Conservation (phyloP, 2,113 vertebrate species). For the Notarius quadriscutis region DNA sequence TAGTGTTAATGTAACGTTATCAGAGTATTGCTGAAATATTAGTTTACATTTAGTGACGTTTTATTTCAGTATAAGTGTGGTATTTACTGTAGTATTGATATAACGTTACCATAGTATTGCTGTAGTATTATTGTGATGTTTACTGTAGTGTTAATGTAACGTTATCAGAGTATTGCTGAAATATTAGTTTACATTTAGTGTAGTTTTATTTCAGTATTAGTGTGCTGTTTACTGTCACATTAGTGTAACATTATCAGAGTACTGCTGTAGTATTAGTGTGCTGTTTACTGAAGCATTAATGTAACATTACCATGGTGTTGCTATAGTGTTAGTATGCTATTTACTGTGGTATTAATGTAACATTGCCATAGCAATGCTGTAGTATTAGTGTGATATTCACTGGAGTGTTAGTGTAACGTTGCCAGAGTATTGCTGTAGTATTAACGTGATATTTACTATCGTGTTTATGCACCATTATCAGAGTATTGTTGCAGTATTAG, state of each 20-base stretch:
- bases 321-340: neutral
- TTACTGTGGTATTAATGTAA: neutral
- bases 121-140: neutral
- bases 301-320: neutral
- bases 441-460: neutral
- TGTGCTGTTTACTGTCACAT: neutral
- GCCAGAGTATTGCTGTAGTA: neutral
- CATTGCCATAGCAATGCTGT: neutral
- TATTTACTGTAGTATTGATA: neutral
- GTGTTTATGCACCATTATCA: neutral
- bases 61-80: neutral
- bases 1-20: neutral
- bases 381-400: neutral
- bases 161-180: neutral
- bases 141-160: neutral
- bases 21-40: neutral
- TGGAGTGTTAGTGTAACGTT: neutral
- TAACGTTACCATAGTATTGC: neutral
- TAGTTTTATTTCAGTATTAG: too few species aligned
- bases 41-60: neutral
- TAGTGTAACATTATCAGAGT: neutral
- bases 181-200: neutral
- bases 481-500: neutral
- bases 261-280: neutral
- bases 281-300: neutral